Conservation (phyloP, 2,888 invertebrate species). For the Amaurobius ferox region DNA sequence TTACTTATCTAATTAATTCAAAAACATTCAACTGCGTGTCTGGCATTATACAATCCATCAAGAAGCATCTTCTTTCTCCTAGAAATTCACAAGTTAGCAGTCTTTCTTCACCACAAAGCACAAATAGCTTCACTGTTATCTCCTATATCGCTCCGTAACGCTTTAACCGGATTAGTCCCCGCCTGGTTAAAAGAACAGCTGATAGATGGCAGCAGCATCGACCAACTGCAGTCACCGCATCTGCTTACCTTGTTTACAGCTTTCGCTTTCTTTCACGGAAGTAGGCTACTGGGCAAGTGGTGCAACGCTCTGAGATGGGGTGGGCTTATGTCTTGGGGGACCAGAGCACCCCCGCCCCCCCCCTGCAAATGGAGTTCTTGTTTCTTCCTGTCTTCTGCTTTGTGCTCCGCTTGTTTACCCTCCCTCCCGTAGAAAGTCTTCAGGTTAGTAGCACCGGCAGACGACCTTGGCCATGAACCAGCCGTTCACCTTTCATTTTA, state of each 20-base stretch:
- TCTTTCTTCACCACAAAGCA: not conserved
- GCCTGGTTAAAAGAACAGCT: constrained; percentile 11
- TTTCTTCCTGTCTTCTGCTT: constrained; percentile 62
- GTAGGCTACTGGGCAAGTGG: constrained; percentile 68
- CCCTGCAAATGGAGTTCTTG: constrained; percentile 49
- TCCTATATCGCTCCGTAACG: not conserved
- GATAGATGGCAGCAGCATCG: constrained; percentile 29
- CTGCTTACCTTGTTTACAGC: constrained; percentile 65
- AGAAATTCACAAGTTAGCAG: not conserved
- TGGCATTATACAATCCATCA: no score
- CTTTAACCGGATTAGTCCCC: constrained; percentile 18
- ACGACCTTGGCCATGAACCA: constrained; percentile 67
- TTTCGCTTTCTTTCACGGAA: constrained; percentile 66
- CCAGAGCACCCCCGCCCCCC: not conserved
- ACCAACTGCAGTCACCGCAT: constrained; percentile 27
- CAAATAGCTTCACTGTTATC: constrained; percentile 2
- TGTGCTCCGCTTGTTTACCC: constrained; percentile 65
- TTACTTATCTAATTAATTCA: no score
- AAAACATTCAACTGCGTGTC: no score
- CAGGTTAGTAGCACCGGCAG: constrained; percentile 67
- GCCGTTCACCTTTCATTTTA: constrained; percentile 30
- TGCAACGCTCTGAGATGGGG: constrained; percentile 18
- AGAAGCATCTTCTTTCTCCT: no score
- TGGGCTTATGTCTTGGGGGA: not conserved
- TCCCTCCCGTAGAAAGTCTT: constrained; percentile 32